Evolutionary conservation across 2,797 vertebrate species (phyloP).

Genomic region (Chrosomus eos): DNA sequence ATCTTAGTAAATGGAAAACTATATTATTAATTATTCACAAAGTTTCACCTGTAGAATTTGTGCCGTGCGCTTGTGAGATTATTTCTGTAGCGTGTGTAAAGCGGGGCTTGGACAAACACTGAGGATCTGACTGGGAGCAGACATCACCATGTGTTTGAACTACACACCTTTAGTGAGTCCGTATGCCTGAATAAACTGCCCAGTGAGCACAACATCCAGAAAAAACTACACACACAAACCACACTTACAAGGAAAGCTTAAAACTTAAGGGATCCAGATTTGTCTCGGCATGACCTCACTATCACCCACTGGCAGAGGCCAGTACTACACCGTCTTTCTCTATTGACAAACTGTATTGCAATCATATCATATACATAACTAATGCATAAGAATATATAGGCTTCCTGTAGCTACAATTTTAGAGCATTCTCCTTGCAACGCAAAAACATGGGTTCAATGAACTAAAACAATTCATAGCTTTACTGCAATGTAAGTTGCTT

Average conservation of each 20-base stretch:
- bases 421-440: neutral
- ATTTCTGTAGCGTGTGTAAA: slow-evolving; percentile 42
- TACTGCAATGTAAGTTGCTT: neutral
- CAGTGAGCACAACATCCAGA: slow-evolving; percentile 56
- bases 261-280: neutral
- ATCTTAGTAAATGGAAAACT: neutral
- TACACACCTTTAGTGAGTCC: slow-evolving; percentile 71
- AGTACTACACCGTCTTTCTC: neutral
- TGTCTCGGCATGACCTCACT: neutral
- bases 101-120: slow-evolving; percentile 74
- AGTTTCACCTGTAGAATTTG: neutral
- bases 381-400: neutral
- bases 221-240: neutral
- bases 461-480: neutral
- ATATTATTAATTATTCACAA: neutral
- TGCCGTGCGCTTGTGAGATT: slow-evolving; percentile 51
- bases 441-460: neutral
- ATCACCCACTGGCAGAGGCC: too few relatives aligned
- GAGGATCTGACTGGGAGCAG: slow-evolving; percentile 76
- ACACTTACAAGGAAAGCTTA: neutral
- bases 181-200: slow-evolving; percentile 74
- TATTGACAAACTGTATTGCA: neutral
- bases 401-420: neutral
- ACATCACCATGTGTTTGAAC: slow-evolving; percentile 80
- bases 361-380: neutral